Evolutionary conservation across 2,113 vertebrate species (phyloP).

Genomic region (Notothenia coriiceps): DNA sequence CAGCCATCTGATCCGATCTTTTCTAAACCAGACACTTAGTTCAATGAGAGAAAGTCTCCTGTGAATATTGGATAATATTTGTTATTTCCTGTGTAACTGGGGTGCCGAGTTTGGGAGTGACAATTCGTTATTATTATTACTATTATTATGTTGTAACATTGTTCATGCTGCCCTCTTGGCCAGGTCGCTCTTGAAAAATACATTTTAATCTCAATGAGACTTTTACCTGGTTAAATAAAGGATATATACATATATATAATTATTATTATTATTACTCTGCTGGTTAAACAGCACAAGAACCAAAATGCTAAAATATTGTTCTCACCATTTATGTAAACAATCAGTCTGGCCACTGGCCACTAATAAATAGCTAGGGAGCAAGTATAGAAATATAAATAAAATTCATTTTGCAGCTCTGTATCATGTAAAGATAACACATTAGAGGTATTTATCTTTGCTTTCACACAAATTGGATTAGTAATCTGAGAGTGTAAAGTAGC

Average conservation of each 20-base stretch:
- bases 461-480: neutral
- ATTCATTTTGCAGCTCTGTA: neutral
- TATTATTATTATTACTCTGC: neutral
- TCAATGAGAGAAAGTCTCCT: constrained; percentile 25
- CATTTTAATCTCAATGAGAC: too few species aligned
- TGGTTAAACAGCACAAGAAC: neutral
- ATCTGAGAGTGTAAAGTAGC: neutral
- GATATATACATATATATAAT: too few species aligned
- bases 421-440: constrained; percentile 4
- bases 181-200: too few species aligned
- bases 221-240: too few species aligned
- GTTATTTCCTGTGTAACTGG: neutral
- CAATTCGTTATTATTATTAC: too few species aligned
- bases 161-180: too few species aligned
- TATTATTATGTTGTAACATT: too few species aligned
- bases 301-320: neutral
- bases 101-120: too few species aligned
- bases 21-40: constrained; percentile 26
- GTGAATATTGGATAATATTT: constrained; percentile 9
- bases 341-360: neutral
- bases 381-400: neutral
- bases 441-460: constrained; percentile 9
- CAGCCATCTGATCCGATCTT: constrained; percentile 44
- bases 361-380: constrained; percentile 5
- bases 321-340: neutral